Base-by-base conservation (phyloP, 2,797 vertebrate species). In the Phylloscopus collybita region DNA sequence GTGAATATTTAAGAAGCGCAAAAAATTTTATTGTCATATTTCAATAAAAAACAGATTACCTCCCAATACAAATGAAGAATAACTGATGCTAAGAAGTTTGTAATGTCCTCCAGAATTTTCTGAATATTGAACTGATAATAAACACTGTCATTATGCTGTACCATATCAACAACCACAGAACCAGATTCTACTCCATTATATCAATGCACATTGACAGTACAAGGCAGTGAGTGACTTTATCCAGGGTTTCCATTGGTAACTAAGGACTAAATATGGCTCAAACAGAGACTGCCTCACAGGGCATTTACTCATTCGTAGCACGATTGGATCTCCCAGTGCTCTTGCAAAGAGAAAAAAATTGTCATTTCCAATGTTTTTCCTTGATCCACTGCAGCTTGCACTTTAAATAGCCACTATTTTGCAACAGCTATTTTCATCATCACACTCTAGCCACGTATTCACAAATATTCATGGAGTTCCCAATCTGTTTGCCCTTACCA, bases 371-470 rank as follows among this genome's bases (percentile, higher is more conserved):
- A 30, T 57, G 17, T 44, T 54, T 50, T 74, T 80, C 62, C 45
- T 88, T 10, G 19, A 87, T 38, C 25, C 23, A n/a, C 3, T n/a
- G 30, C 40, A 81, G 17, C 27, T 16, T 50, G 16, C n/a, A 54
- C 79, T 90, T 82, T 56, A 90, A 70, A 16, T 6, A 85, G 15
- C 11, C 30, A 27, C 29, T 91, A 34, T 21, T 86, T 82, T 50
- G 10, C 45, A 73, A 70, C 0, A 3, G 9, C 57, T 84, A 40
- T 30, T 69, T 80, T 47, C 32, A 53, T 40, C 1, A 0, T 45
- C 53, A 44, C 42, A 38, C 25, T 84, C n/a, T 26, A 80, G 36
- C 9, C 12, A 64, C 0, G 1, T 15, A 65, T 14, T 71, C 20
- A 78, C 16, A 80, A 73, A 44, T 0, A 5, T 16, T 54, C 11